Evolutionary conservation across 2,113 vertebrate genomes (phyloP).

Genomic region (Aramus guarauna): DNA sequence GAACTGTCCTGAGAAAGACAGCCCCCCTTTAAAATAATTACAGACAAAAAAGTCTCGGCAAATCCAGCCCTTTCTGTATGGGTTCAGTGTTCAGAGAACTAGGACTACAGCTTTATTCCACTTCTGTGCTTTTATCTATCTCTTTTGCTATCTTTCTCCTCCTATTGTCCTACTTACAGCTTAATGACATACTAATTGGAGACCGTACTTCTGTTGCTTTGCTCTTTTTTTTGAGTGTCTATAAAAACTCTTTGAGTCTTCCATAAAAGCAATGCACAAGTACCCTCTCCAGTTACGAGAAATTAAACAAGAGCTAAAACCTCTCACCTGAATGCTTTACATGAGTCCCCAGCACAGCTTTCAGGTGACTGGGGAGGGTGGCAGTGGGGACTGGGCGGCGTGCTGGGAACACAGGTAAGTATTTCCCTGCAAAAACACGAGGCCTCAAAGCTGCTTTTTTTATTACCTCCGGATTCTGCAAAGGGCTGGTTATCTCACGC

Average conservation of each 20-base stretch:
- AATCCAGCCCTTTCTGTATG: not conserved
- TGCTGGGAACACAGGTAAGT: constrained; percentile 45
- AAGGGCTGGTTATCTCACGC: constrained; percentile 61
- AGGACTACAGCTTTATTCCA: constrained; percentile 8
- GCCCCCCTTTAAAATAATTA: not conserved
- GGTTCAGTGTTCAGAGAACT: not conserved
- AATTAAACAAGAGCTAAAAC: not conserved
- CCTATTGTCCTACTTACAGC: not conserved
- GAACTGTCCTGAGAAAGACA: not conserved
- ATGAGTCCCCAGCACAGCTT: not conserved
- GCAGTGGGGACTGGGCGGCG: not conserved
- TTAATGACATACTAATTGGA: not conserved
- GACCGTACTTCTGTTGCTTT: not conserved
- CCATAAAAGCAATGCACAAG: not conserved
- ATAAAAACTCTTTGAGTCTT: not conserved
- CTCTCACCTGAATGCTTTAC: not conserved
- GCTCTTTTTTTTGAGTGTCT: not conserved
- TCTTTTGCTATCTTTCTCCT: constrained; percentile 6
- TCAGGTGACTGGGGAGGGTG: not conserved
- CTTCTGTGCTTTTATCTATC: not conserved
- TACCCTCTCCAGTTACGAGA: not conserved
- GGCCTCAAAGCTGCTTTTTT: constrained; percentile 64
- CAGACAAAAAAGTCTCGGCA: not conserved
- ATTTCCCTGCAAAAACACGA: constrained; percentile 41
- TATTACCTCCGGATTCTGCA: constrained; percentile 68